phyloP scores from a whole-genome alignment of 2,113 vertebrate species.

The Strix aluco region DNA sequence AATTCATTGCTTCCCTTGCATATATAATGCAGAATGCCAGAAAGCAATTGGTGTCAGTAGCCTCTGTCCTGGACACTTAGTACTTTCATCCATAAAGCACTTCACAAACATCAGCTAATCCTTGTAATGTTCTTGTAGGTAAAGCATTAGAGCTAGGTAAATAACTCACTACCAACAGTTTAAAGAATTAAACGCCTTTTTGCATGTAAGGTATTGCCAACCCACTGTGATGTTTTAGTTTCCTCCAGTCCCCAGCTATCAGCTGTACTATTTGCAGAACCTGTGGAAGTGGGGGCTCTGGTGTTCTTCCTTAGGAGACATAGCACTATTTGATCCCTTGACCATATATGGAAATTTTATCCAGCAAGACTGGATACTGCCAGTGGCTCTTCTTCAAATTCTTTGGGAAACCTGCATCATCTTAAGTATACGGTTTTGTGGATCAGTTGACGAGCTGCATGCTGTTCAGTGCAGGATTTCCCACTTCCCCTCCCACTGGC shows the following conservation, averaged over 20 bases:
- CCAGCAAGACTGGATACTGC: neutral
- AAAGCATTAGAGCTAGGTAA: neutral
- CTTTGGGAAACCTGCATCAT: neutral
- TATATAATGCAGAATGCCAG: neutral
- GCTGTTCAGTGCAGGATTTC: neutral
- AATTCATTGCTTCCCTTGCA: conserved; percentile 1
- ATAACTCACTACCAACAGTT: neutral
- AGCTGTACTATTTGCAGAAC: neutral
- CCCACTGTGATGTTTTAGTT: neutral
- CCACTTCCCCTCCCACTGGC: neutral
- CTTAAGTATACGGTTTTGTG: accelerated
- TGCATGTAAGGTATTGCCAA: neutral
- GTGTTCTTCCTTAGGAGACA: neutral
- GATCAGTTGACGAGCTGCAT: neutral
- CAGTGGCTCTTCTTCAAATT: neutral
- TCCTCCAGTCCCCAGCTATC: neutral
- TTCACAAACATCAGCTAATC: neutral
- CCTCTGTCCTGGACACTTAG: neutral
- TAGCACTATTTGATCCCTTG: neutral
- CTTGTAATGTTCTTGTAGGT: neutral
- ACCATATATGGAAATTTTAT: neutral
- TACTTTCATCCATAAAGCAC: neutral
- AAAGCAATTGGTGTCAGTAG: neutral
- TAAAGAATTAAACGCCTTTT: neutral
- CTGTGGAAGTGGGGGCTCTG: neutral